These are phyloP conservation scores for crab-eating macaque (Macaca fascicularis) DNA, from an alignment of 2,113 vertebrate genomes.

Conservation along the genomic window T2T-MFA8v1.1 NC_088388.1:36979001-36979500, in stretches of 20 bases:
- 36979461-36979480: neutral
- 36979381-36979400: neutral
- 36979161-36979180: neutral
- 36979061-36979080: neutral
- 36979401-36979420: neutral
- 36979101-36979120: neutral
- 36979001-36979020: conserved; percentile 1
- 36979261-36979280: neutral
- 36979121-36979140: neutral
- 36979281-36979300: neutral
- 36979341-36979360: neutral
- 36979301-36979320: neutral
- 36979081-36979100: neutral
- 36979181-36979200: neutral
- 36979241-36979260: neutral
- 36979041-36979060: neutral
- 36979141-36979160: neutral
- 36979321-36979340: neutral
- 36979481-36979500: neutral
- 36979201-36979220: neutral
- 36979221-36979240: neutral
- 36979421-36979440: neutral
- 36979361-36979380: neutral
- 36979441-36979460: neutral
- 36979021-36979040: neutral